Evolutionary conservation across 2,797 vertebrate species (phyloP).

Genomic region (Harpagifer antarcticus): DNA sequence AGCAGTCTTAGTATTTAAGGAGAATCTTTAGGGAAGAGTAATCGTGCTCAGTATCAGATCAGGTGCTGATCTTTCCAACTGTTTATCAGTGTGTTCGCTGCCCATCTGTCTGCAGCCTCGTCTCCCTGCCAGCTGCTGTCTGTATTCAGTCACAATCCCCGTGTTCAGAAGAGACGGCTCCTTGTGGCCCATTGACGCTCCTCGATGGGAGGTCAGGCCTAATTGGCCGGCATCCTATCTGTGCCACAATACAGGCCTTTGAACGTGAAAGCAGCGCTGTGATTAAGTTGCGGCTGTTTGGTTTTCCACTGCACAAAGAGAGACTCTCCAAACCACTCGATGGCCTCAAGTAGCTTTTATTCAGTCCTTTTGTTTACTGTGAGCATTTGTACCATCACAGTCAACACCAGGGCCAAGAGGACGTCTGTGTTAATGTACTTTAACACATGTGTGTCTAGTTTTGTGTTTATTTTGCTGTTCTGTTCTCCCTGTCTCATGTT

Average conservation of each 20-base stretch:
- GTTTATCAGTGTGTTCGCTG: slow-evolving; percentile 24
- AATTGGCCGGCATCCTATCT: slow-evolving; percentile 56
- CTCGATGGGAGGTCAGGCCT: slow-evolving; percentile 59
- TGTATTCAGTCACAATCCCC: slow-evolving; percentile 35
- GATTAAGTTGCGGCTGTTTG: slow-evolving; percentile 52
- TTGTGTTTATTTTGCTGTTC: too few species aligned
- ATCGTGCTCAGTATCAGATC: neutral
- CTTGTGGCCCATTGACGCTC: slow-evolving; percentile 59
- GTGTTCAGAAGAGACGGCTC: slow-evolving; percentile 50
- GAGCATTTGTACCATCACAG: neutral
- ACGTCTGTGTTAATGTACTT: too few species aligned
- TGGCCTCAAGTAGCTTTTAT: slow-evolving; percentile 31
- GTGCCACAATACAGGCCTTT: slow-evolving; percentile 49
- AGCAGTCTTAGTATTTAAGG: too few species aligned
- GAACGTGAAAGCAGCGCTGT: slow-evolving; percentile 42
- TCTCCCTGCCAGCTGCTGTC: slow-evolving; percentile 59
- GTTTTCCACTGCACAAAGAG: slow-evolving; percentile 45
- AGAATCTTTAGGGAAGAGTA: neutral
- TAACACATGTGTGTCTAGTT: too few species aligned
- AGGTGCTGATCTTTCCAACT: slow-evolving; percentile 6
- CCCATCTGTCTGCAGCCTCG: slow-evolving; percentile 60
- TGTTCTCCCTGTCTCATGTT: too few species aligned
- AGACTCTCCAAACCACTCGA: slow-evolving; percentile 43
- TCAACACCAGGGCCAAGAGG: neutral
- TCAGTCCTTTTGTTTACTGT: slow-evolving; percentile 35